Evolutionary conservation across 2,113 vertebrate species (phyloP).

Genomic region (Gallinago paraguaiae): DNA sequence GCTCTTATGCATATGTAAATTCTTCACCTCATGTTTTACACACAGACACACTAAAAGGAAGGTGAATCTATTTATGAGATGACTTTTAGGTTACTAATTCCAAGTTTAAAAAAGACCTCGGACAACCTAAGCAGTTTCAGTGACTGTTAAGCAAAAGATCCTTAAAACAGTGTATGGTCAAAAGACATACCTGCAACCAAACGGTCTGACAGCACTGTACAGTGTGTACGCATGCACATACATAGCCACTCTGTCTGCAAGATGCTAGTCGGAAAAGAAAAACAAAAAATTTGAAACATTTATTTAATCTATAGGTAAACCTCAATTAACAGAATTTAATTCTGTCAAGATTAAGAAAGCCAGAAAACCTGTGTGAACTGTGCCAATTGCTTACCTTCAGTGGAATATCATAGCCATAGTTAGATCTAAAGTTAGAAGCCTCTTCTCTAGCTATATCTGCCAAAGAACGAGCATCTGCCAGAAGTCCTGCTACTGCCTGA

Average conservation of each 20-base stretch:
- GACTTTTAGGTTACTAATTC: background rate
- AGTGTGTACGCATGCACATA: conserved; percentile 97
- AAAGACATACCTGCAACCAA: conserved; percentile 91
- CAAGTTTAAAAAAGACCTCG: background rate
- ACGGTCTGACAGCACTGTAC: conserved; percentile 96
- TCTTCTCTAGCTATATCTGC: conserved; percentile 96
- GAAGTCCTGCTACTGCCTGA: conserved; percentile 92
- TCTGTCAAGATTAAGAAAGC: background rate
- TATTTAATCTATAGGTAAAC: background rate
- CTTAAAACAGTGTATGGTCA: background rate
- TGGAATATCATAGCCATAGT: conserved; percentile 96
- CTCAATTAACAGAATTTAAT: background rate
- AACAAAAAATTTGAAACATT: background rate
- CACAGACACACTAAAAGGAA: background rate
- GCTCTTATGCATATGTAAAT: rapidly evolving
- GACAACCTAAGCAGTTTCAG: background rate
- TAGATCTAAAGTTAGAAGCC: conserved; percentile 95
- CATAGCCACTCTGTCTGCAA: conserved; percentile 97
- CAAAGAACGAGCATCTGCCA: conserved; percentile 94
- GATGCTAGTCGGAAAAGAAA: conserved; percentile 77
- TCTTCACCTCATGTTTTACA: background rate
- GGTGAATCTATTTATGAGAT: background rate
- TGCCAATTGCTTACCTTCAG: conserved; percentile 81
- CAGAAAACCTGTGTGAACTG: background rate
- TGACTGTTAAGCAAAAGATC: background rate